A percentile compares a stretch with the other conserved stretches of the same genome.
These are phyloP conservation scores for Acleris cristana DNA, from an alignment of 2,888 invertebrate genomes.

Conservation along the genomic window DNA sequence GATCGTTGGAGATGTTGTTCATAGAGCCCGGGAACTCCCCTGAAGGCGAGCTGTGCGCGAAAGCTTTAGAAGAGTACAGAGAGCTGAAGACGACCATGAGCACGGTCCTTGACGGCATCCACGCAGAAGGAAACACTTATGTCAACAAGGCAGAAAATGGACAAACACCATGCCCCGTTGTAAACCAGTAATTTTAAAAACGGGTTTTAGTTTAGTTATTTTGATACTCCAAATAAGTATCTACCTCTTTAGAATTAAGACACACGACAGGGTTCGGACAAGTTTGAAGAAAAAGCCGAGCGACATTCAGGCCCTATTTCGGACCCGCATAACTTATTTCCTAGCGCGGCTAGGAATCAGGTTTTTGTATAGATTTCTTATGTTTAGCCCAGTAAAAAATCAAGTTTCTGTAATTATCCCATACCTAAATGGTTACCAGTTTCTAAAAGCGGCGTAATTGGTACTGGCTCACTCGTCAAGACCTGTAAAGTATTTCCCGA, in stretches of 20 bases:
- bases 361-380: too few relatives aligned
- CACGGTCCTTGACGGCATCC: slow-evolving; percentile 60
- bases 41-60: slow-evolving; percentile 87
- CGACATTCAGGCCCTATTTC: too few relatives aligned
- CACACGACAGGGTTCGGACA: neutral
- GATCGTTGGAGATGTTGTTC: slow-evolving; percentile 86
- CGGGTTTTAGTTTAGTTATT: neutral
- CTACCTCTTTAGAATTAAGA: too few relatives aligned
- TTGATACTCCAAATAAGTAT: slow-evolving; percentile 1
- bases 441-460: too few relatives aligned
- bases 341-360: too few relatives aligned
- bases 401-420: too few relatives aligned
- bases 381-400: too few relatives aligned
- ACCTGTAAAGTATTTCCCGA: too few relatives aligned
- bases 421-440: too few relatives aligned
- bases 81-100: slow-evolving; percentile 81
- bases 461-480: too few relatives aligned
- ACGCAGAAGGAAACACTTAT: slow-evolving; percentile 65
- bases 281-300: too few relatives aligned
- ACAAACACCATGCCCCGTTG: slow-evolving; percentile 27
- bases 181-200: neutral
- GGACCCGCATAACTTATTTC: too few relatives aligned
- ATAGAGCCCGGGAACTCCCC: slow-evolving; percentile 89
- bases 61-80: slow-evolving; percentile 87
- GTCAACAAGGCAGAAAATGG: slow-evolving; percentile 48